A percentile compares a stretch with the other conserved stretches of the same genome.
Conservation (phyloP, 2,888 invertebrate genomes). For the Agriotes lineatus region DNA sequence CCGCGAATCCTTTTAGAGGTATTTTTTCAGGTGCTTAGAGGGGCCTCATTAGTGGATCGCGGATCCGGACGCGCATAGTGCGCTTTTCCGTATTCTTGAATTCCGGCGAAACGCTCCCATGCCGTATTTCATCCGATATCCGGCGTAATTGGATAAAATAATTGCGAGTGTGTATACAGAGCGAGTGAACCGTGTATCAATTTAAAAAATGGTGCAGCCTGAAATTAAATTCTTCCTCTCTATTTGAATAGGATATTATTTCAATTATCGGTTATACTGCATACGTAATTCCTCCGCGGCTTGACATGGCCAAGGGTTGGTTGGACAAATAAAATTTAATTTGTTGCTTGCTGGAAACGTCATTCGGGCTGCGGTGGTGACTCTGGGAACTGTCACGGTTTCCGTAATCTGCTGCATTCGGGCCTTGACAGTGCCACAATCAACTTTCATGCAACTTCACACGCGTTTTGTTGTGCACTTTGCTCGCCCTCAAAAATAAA, state of each 20-base stretch:
- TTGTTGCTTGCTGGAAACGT: constrained; percentile 51
- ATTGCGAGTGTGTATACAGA: constrained; percentile 55
- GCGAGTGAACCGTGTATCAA: constrained; percentile 56
- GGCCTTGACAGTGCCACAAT: constrained; percentile 44
- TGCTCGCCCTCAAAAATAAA: constrained; percentile 30
- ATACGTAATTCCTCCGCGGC: constrained; percentile 46
- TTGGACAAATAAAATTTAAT: constrained; percentile 53
- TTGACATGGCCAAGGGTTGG: constrained; percentile 45
- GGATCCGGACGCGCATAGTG: constrained; percentile 51
- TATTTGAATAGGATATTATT: constrained; percentile 60
- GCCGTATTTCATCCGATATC: constrained; percentile 58
- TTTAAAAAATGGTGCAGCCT: constrained; percentile 50
- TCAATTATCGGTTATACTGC: constrained; percentile 56
- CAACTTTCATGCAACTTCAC: constrained; percentile 47
- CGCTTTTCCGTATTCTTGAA: constrained; percentile 55
- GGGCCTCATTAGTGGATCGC: constrained; percentile 49
- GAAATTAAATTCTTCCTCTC: constrained; percentile 60
- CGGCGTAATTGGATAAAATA: constrained; percentile 61
- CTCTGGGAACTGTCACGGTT: constrained; percentile 50
- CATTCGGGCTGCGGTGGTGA: constrained; percentile 44
- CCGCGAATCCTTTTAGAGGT: constrained; percentile 22
- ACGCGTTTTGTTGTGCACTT: constrained; percentile 25
- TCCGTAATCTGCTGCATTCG: constrained; percentile 47
- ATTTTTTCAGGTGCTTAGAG: constrained; percentile 32
- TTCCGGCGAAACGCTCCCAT: constrained; percentile 57